phyloP scores from a whole-genome alignment of 2,113 vertebrate species.

The Eptesicus fuscus region DNA sequence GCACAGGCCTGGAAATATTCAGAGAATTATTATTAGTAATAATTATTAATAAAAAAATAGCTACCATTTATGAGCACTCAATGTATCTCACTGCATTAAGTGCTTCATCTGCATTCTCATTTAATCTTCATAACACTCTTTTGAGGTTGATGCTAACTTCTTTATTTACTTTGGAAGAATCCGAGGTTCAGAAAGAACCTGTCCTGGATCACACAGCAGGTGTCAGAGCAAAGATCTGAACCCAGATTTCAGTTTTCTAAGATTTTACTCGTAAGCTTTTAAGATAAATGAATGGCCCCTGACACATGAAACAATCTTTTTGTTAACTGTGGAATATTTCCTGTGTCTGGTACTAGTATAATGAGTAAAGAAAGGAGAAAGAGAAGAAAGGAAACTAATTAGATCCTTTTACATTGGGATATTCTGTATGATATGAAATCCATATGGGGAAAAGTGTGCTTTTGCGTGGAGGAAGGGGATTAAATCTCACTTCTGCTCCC shows the following conservation, averaged over 20 bases:
- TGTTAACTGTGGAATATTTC: not conserved
- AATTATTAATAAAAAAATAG: slow-evolving; percentile 9
- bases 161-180: not conserved
- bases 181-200: not conserved
- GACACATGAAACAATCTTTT: not conserved
- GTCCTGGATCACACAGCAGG: not conserved
- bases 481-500: not conserved
- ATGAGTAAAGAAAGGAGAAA: not conserved
- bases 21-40: not conserved
- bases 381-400: not conserved
- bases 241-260: not conserved
- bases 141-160: slow-evolving; percentile 4
- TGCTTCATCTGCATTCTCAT: not conserved
- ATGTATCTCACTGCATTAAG: not conserved
- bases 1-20: not conserved
- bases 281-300: not conserved
- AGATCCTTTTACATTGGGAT: not conserved
- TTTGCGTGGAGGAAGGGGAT: not conserved
- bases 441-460: not conserved
- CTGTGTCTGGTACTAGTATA: not conserved
- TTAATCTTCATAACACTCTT: not conserved
- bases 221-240: slow-evolving; percentile 21
- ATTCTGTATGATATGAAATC: not conserved
- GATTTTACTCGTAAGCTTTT: not conserved
- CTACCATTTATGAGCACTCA: not conserved